phyloP scores from a whole-genome alignment of 2,797 vertebrate genomes.

The Eidolon dupreanum region DNA sequence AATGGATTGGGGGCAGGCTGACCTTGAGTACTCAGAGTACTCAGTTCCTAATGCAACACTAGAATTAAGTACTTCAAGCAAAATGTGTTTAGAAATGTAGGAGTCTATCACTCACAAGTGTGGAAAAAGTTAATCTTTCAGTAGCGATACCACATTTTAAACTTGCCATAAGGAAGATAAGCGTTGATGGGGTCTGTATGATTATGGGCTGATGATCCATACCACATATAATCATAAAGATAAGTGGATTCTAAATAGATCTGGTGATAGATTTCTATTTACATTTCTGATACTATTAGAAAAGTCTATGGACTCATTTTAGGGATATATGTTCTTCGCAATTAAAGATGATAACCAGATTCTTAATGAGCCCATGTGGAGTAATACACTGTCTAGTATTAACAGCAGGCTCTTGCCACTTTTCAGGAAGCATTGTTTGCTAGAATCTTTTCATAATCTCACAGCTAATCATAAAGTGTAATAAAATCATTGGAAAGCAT shows the following conservation, averaged over 20 bases:
- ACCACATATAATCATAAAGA: constrained; percentile 29
- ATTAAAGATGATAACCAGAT: constrained; percentile 49
- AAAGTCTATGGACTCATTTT: not conserved
- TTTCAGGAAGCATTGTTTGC: not conserved
- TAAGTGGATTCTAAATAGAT: constrained; percentile 40
- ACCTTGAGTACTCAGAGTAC: not conserved
- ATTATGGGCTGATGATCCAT: constrained; percentile 21
- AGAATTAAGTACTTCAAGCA: not conserved
- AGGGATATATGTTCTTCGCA: constrained; percentile 21
- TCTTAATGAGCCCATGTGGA: constrained; percentile 60
- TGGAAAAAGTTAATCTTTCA: not conserved
- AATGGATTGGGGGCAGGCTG: not conserved
- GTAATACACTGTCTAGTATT: not conserved
- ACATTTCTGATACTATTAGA: not conserved
- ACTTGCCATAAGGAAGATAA: not conserved
- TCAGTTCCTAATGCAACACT: not conserved
- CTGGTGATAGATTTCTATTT: constrained; percentile 34
- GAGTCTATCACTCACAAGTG: not conserved
- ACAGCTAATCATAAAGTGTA: not conserved
- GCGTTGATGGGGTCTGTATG: not conserved
- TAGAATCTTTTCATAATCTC: not conserved
- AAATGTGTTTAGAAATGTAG: not conserved
- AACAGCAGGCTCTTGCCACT: constrained; percentile 32
- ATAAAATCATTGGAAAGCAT: not conserved
- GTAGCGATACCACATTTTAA: not conserved